Evolutionary conservation across 2,797 vertebrate species (phyloP), one percentile per base, ranked within the genome.

Genomic region (Coranthus polyacanthus): DNA sequence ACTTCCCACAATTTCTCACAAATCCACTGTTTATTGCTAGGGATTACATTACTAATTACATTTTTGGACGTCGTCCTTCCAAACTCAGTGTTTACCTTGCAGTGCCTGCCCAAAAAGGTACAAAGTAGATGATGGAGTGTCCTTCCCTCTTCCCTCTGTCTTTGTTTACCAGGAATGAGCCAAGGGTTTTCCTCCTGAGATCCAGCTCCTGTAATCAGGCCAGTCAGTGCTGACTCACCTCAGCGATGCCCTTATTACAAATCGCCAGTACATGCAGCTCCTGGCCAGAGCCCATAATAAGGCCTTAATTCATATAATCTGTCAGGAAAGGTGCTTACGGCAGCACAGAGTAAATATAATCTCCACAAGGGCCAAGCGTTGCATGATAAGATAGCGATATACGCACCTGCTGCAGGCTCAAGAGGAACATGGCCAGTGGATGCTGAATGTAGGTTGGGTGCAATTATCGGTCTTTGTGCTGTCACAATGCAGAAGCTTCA

Each of bases 301-400:
- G 85, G 81, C 76, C 75, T 88, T 90, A 90, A 92, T 92, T 91
- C 87, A 89, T 87, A 86, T 92, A 90, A 93, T 92, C 91, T 93
- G 81, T 83, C 89, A 85, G 87, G 55, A 81, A 90, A 91, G 89
- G 84, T 88, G 88, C 87, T 92, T 90, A 92, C 80, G 16, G 83
- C 83, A 86, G 85, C 87, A 88, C 69, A 76, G 72, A 87, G 85
- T 83, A 88, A 86, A 87, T 85, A 87, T 90, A 91, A 92, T 90
- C 83, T 86, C 61, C 60, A 66, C 47, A 56, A 70, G 75, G 75
- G 60, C 64, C 57, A 18, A 46, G 78, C 39, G 11, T 53, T 79
- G 68, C 78, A 57, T 53, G 82, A 84, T 71, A 81, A 81, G 78
- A 68, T 49, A 32, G 49, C 21, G 45, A 57, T 67, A 21, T 59